Base-by-base conservation (phyloP, 64 coral and sea anemone species). In the Acropora yongei region DNA sequence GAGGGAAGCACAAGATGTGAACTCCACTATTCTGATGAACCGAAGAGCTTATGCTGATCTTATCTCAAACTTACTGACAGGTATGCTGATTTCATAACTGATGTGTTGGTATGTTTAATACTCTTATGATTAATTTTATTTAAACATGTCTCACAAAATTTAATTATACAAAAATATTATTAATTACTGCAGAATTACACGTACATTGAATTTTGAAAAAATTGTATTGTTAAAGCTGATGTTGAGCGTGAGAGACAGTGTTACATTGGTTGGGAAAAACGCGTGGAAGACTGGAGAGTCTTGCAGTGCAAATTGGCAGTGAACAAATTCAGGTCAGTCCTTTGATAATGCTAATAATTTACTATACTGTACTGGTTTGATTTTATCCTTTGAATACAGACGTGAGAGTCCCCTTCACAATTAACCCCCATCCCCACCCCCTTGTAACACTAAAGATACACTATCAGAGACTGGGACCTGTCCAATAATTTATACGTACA, bases 231-330 rank as follows among this genome's bases (percentile, higher is more conserved):
- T 69, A 1, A 76, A 99, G 97, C 91, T 75, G 97, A 93, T 47
- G 88, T 99, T 57, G 94, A 99, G 86, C 90, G 92, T 40, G 97
- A 99, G 80, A 88, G 89, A 19, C 90, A 88, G 78, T 91, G 89
- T 80, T 99, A 99, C 68, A 90, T 91, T 6, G 40, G 46, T 2
- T 99, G 97, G 94, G 87, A 99, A 66, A 89, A 77, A 80, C 87
- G 97, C 44, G 84, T 99, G 1, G 92, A 99, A 41, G 91, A 96
- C 47, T 99, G 97, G 97, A 94, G 94, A 94, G 91, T 86, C 8
- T 84, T 99, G 12, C 96, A 89, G 61, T 91, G 89, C 46, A 74
- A 93, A 79, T 84, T 85, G 39, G 94, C 89, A 57, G 48, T 96
- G 4, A 42, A 45, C 18, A 91, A 79, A 71, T 99, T 99, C 74